phyloP scores from a whole-genome alignment of 2,797 vertebrate genomes.

The Sebastes goodei region DNA sequence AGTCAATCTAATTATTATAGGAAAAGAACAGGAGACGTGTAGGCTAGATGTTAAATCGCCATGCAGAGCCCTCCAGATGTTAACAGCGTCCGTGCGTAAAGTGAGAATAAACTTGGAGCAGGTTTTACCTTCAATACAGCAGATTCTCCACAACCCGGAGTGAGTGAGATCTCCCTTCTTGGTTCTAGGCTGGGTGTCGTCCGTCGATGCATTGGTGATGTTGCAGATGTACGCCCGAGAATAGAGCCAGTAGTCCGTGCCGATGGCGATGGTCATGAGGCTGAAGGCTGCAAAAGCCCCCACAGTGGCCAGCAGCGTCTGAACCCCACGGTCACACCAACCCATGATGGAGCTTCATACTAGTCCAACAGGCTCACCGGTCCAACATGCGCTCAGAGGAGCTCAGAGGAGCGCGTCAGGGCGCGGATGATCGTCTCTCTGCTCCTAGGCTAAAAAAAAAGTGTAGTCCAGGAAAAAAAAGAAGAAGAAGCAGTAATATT shows the following conservation, averaged over 20 bases:
- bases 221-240: slow-evolving; percentile 96
- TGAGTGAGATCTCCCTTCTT: slow-evolving; percentile 92
- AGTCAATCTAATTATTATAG: not conserved
- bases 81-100: not conserved
- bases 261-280: slow-evolving; percentile 97
- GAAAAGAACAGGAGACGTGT: fast-evolving
- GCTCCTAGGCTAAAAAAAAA: slow-evolving; percentile 14
- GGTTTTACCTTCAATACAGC: slow-evolving; percentile 91
- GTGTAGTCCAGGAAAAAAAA: not conserved
- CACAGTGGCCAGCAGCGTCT: slow-evolving; percentile 94
- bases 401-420: slow-evolving; percentile 50
- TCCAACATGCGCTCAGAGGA: slow-evolving; percentile 52
- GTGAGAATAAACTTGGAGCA: not conserved
- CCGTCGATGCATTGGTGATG: slow-evolving; percentile 89
- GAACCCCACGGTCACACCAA: slow-evolving; percentile 97
- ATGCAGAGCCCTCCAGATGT: fast-evolving
- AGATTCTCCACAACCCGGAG: slow-evolving; percentile 96
- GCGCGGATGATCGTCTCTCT: slow-evolving; percentile 48
- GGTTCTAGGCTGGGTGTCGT: slow-evolving; percentile 84
- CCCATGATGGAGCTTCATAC: slow-evolving; percentile 96
- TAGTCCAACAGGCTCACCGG: slow-evolving; percentile 53
- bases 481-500: not conserved
- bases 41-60: not conserved
- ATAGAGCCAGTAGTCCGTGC: slow-evolving; percentile 99
- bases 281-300: slow-evolving; percentile 97